These are phyloP conservation scores for Chiloscyllium plagiosum DNA, from an alignment of 2,113 vertebrate genomes.

Conservation along the genomic window DNA sequence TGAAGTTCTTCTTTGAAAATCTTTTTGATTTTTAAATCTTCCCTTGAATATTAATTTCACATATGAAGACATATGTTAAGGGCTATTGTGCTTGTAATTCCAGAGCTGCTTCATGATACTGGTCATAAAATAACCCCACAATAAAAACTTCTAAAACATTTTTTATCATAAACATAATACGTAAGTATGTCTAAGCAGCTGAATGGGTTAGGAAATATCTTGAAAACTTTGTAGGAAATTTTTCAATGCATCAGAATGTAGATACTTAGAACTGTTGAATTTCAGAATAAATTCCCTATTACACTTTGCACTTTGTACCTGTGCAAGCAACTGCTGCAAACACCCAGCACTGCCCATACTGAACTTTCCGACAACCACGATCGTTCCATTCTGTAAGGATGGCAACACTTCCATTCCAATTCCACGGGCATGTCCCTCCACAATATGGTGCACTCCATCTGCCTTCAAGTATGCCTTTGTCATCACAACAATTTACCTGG, in stretches of 20 bases:
- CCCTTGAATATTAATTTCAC: too few relatives aligned
- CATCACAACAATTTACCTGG: constrained; percentile 34
- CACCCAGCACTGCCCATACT: constrained; percentile 39
- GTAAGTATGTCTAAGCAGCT: background rate
- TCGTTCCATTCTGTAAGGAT: background rate
- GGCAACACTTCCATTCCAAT: constrained; percentile 35
- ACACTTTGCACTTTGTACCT: background rate
- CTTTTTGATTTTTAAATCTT: too few relatives aligned
- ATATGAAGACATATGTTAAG: too few relatives aligned
- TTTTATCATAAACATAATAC: background rate
- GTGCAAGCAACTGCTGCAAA: constrained; percentile 38
- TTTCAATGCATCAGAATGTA: background rate
- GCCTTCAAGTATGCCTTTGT: constrained; percentile 30
- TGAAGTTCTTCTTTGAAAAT: too few relatives aligned
- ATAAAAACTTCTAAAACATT: background rate
- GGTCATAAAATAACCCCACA: background rate
- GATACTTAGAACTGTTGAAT: background rate
- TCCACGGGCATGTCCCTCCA: background rate
- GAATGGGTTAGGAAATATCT: background rate
- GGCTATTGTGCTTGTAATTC: background rate
- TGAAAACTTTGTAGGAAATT: background rate
- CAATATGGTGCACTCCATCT: background rate
- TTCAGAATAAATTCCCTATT: background rate
- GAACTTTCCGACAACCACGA: background rate
- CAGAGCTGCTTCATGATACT: background rate